Percentiles rank a stretch among this genome's conserved stretches.
These are phyloP conservation scores for Acanthis flammea DNA, from an alignment of 2,797 vertebrate species.

Conservation along the genomic window DNA sequence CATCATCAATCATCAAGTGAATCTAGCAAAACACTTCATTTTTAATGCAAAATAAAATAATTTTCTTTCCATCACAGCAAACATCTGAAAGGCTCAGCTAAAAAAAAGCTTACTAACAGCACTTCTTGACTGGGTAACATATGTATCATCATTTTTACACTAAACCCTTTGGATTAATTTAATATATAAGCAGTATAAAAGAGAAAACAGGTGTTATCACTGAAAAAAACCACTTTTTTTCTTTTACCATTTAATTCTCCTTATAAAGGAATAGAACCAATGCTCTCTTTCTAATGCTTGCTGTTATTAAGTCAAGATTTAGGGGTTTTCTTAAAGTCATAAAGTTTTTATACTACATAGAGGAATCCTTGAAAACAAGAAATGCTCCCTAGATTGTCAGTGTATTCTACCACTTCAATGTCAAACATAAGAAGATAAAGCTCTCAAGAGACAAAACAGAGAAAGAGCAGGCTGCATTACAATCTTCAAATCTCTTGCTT, in stretches of 20 bases:
- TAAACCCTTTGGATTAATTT: not conserved
- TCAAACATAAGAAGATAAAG: not conserved
- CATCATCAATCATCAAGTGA: not conserved
- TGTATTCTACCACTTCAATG: not conserved
- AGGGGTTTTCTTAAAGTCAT: not conserved
- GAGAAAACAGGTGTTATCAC: not conserved
- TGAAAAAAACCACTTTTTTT: not conserved
- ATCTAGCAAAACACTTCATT: not conserved
- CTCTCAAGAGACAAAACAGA: not conserved
- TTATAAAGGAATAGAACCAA: not conserved
- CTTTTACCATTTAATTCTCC: not conserved
- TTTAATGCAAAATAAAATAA: not conserved
- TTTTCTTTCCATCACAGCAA: not conserved
- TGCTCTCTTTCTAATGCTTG: not conserved
- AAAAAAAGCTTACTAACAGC: not conserved
- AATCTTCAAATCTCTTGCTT: not conserved
- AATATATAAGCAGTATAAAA: not conserved
- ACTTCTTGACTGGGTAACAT: not conserved
- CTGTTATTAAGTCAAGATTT: not conserved
- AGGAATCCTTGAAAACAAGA: not conserved
- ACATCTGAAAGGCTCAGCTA: not conserved
- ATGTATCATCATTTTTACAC: not conserved
- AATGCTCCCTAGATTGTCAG: not conserved
- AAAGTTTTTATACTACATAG: not conserved
- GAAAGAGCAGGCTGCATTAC: not conserved